Percentiles rank a stretch among this genome's conserved stretches.
These are phyloP conservation scores for Saguinus imperator DNA, from an alignment of 2,113 vertebrate genomes.

Conservation along the genomic window DNA sequence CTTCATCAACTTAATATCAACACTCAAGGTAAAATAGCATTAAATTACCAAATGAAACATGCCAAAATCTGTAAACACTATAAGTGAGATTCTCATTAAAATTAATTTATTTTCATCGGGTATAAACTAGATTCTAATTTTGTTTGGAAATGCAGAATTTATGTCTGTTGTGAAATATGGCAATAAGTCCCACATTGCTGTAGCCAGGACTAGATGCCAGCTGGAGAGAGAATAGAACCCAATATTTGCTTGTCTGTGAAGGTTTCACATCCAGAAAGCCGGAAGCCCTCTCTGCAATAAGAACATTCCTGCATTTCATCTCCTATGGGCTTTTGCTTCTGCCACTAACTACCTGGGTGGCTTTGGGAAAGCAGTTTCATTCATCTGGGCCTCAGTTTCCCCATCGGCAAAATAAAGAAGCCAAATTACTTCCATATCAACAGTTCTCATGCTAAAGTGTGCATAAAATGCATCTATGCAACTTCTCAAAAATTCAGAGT, in stretches of 20 bases:
- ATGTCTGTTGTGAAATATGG: slow-evolving; percentile 55
- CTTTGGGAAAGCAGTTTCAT: neutral
- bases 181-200: neutral
- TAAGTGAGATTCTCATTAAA: slow-evolving; percentile 34
- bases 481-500: neutral
- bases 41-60: slow-evolving; percentile 30
- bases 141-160: slow-evolving; percentile 49
- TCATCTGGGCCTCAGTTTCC: neutral
- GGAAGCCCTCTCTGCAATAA: neutral
- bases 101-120: slow-evolving; percentile 58
- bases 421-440: neutral
- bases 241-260: neutral
- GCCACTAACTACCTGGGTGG: neutral
- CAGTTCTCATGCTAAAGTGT: neutral
- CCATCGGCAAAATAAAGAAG: neutral
- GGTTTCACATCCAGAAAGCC: neutral
- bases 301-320: neutral
- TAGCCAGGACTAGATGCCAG: neutral
- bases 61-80: slow-evolving; percentile 19
- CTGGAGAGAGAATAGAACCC: neutral
- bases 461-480: neutral
- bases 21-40: slow-evolving; percentile 46
- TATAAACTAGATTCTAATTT: slow-evolving; percentile 20
- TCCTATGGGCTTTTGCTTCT: neutral
- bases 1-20: slow-evolving; percentile 1